These are phyloP conservation scores for Entelurus aequoreus DNA, from an alignment of 2,113 vertebrate genomes.

Conservation along the genomic window DNA sequence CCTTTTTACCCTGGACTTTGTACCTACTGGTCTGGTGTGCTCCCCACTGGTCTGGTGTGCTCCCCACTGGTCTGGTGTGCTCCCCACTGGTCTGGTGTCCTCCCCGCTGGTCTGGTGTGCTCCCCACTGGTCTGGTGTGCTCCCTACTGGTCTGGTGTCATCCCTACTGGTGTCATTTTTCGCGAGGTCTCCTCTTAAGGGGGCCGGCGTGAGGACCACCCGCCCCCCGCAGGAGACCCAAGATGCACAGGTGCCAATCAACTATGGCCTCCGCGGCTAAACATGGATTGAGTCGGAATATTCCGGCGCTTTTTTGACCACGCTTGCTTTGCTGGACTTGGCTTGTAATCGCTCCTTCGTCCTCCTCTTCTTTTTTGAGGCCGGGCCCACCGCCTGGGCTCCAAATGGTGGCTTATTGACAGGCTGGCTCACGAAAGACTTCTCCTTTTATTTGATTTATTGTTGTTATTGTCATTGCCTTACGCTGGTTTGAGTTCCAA, in stretches of 20 bases:
- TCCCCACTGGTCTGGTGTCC: constrained; percentile 65
- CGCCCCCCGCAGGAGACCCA: constrained; percentile 19
- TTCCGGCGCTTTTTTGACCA: constrained; percentile 19
- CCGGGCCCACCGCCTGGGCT: constrained; percentile 43
- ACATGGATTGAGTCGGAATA: constrained; percentile 26
- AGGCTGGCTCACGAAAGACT: constrained; percentile 30
- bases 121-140: too few relatives aligned
- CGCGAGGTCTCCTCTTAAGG: constrained; percentile 43
- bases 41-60: too few relatives aligned
- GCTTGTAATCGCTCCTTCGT: constrained; percentile 45
- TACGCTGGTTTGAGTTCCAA: constrained; percentile 40
- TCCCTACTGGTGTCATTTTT: constrained; percentile 2
- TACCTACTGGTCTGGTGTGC: constrained; percentile 47
- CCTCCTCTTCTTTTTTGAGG: constrained; percentile 42
- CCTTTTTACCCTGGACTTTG: constrained; percentile 71
- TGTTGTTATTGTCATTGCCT: constrained; percentile 47
- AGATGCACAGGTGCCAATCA: constrained; percentile 48
- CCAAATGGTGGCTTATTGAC: constrained; percentile 40
- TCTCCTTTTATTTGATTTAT: constrained; percentile 31
- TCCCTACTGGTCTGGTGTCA: too few relatives aligned
- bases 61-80: too few relatives aligned
- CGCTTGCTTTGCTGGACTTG: constrained; percentile 51
- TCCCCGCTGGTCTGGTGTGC: constrained; percentile 29
- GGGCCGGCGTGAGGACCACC: constrained; percentile 19
- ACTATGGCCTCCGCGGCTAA: constrained; percentile 39